Evolutionary conservation across 2,888 invertebrate species (phyloP), one percentile per base, ranked within the genome.

Genomic region (Merodon equestris): DNA sequence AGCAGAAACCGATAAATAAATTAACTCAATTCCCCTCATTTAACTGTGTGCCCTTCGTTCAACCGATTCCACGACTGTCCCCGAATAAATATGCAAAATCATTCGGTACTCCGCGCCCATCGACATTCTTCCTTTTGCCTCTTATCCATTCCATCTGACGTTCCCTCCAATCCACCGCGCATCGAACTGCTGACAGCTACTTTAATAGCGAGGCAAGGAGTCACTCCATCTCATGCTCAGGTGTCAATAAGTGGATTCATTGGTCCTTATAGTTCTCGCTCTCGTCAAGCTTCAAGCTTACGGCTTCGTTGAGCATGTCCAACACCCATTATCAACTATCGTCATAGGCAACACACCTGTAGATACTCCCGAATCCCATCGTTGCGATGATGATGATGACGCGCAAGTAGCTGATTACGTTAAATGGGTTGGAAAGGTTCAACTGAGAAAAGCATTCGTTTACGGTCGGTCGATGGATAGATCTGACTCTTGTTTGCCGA

Each of bases 331-430:
- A 71, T 42, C n/a, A n/a, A n/a, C n/a, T 18, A 36, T 57, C 36
- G 54, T 34, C 45, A 71, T 58, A 18, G 34, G 63, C 51, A 67
- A 63, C 73, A 67, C 77, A 77, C 77, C 77, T 77, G 77, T 77
- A 77, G 77, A 68, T 73, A 53, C 38, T 40, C 38, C 14, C 38
- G 10, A 40, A 56, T 51, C 34, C 44, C 42, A 15, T 42, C 14
- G 38, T 19, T 54, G 56, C 56, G 61, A 63, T 36, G 48, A 47
- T 14, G 38, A 63, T 34, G 54, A 68, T 51, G 51, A 40, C 50
- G 64, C 38, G 42, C 38, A 56, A n/a, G 4, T 17, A 17, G 34
- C 60, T 64, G 27, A 64, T 44, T 58, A 54, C 36, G 18, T 19
- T 34, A 63, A 27, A 61, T 57, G 61, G 68, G 36, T 64, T 53